These are phyloP conservation scores for Syrmaticus mikado DNA, from an alignment of 2,113 vertebrate species.

Conservation along the genomic window DNA sequence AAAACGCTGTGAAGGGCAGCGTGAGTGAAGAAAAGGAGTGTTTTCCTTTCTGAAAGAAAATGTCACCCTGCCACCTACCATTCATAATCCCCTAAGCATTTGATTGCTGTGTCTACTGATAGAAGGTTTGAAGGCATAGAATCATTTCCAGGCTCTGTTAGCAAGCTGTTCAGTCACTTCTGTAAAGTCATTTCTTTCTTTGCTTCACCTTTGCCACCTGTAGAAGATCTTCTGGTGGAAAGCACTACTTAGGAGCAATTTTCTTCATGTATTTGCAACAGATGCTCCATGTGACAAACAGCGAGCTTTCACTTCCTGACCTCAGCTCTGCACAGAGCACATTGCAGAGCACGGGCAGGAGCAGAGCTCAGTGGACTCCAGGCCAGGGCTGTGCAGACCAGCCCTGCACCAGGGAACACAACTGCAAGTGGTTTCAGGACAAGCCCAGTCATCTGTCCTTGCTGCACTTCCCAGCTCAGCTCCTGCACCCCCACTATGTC, in stretches of 20 bases:
- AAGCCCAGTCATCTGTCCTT: not conserved
- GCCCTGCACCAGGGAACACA: not conserved
- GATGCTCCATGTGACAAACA: fast-evolving
- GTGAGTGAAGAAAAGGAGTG: not conserved
- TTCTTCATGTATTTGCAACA: not conserved
- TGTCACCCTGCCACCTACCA: not conserved
- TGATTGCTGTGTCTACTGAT: slow-evolving; percentile 12
- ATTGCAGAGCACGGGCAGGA: fast-evolving
- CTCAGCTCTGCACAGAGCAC: fast-evolving
- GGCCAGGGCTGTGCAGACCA: too few species aligned
- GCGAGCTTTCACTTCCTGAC: fast-evolving
- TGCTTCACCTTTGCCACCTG: slow-evolving; percentile 9
- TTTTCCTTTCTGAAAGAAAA: slow-evolving; percentile 7
- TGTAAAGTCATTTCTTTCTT: not conserved
- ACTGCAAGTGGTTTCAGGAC: not conserved
- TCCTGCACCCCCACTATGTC: not conserved
- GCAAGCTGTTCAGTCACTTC: not conserved
- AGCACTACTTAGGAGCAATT: not conserved
- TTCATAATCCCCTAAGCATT: slow-evolving; percentile 3
- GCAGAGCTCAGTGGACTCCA: not conserved
- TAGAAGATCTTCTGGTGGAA: not conserved
- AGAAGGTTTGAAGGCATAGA: not conserved
- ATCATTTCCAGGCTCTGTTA: not conserved
- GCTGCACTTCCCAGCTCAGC: not conserved
- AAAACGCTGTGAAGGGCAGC: not conserved